Evolutionary conservation across 2,113 vertebrate genomes (phyloP).

Genomic region (zebrafish (Danio rerio)): GRCz12tu NC_133181.1:12725001-12725500

Average conservation of each 20-base stretch:
- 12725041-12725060: neutral
- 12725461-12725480: neutral
- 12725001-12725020: neutral
- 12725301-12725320: neutral
- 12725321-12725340: neutral
- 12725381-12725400: neutral
- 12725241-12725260: slow-evolving; percentile 49
- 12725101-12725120: neutral
- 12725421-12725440: neutral
- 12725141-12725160: neutral
- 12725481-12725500: neutral
- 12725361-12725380: neutral
- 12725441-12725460: neutral
- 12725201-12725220: neutral
- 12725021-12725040: neutral
- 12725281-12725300: slow-evolving; percentile 26
- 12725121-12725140: slow-evolving; percentile 36
- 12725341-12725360: neutral
- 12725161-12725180: too few species aligned
- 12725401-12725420: slow-evolving; percentile 14
- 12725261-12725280: slow-evolving; percentile 28
- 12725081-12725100: neutral
- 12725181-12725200: neutral
- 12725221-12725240: neutral
- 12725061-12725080: neutral